Percentiles rank a stretch among this genome's conserved stretches.
These are phyloP conservation scores for Ceratina calcarata DNA, from an alignment of 1,140 invertebrate genomes.

Conservation along the genomic window DNA sequence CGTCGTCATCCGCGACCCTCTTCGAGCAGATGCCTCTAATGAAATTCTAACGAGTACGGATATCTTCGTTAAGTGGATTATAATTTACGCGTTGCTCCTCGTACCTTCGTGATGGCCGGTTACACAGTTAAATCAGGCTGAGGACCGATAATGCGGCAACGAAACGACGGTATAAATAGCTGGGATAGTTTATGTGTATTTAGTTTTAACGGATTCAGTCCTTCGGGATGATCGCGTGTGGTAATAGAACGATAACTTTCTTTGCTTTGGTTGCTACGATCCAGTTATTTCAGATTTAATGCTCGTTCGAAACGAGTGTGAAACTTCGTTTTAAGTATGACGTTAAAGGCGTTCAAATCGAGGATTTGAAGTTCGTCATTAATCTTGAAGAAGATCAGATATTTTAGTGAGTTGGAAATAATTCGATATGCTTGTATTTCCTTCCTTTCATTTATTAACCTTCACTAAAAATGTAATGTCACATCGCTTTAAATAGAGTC, in stretches of 20 bases:
- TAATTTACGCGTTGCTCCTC: constrained; percentile 22
- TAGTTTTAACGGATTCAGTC: not conserved
- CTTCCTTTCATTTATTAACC: too few relatives aligned
- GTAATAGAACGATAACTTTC: not conserved
- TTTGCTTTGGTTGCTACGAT: not conserved
- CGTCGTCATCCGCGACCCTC: not conserved
- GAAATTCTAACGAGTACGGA: constrained; percentile 55
- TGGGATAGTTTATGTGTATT: not conserved
- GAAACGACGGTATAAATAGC: not conserved
- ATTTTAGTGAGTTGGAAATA: too few relatives aligned
- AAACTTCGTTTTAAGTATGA: not conserved
- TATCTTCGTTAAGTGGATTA: constrained; percentile 43
- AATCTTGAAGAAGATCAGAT: too few relatives aligned
- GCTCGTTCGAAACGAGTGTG: not conserved
- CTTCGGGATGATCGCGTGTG: not conserved
- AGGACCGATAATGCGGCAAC: constrained; percentile 8
- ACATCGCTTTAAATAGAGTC: too few relatives aligned
- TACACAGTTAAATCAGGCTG: not conserved
- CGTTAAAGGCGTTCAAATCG: too few relatives aligned
- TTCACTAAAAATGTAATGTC: too few relatives aligned
- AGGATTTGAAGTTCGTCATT: too few relatives aligned
- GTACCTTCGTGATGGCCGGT: not conserved
- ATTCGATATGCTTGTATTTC: too few relatives aligned
- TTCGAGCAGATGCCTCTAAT: constrained; percentile 43
- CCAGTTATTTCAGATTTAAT: too few relatives aligned